Conservation (phyloP, 2,797 vertebrate genomes). For the Meriones psammophilus region DNA sequence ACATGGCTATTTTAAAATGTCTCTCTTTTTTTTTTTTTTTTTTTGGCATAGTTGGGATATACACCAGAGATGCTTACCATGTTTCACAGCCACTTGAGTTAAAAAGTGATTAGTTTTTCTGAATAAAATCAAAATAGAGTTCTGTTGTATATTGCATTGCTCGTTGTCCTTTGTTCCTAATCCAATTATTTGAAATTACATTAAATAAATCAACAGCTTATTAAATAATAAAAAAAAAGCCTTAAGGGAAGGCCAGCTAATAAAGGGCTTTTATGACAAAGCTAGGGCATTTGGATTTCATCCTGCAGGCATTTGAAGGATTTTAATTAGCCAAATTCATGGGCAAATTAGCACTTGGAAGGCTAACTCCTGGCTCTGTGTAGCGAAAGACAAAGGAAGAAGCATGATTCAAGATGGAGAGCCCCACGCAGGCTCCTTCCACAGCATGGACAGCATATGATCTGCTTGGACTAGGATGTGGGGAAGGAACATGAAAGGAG, state of each 20-base stretch:
- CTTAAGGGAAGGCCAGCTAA: not conserved
- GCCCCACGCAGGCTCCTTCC: not conserved
- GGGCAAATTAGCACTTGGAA: slow-evolving; percentile 23
- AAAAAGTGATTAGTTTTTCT: not conserved
- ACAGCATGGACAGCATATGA: not conserved
- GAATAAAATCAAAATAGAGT: not conserved
- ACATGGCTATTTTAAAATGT: not conserved
- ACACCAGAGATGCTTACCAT: not conserved
- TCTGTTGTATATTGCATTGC: not conserved
- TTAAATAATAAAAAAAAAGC: not conserved
- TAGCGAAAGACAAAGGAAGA: not conserved
- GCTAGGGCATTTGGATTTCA: slow-evolving; percentile 1
- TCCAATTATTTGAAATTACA: slow-evolving; percentile 29
- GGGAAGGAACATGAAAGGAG: not conserved
- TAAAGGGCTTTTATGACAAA: not conserved
- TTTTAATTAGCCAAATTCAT: slow-evolving; percentile 40
- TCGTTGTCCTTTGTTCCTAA: not conserved
- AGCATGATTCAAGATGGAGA: not conserved
- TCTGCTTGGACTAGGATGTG: not conserved
- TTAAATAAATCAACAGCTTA: slow-evolving; percentile 3
- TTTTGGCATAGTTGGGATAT: not conserved
- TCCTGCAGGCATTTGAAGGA: not conserved
- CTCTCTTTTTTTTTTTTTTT: not conserved
- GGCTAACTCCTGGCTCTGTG: not conserved
- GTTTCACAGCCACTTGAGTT: not conserved